Conservation (phyloP, 2,797 vertebrate genomes). For the Dipus sagitta region DNA sequence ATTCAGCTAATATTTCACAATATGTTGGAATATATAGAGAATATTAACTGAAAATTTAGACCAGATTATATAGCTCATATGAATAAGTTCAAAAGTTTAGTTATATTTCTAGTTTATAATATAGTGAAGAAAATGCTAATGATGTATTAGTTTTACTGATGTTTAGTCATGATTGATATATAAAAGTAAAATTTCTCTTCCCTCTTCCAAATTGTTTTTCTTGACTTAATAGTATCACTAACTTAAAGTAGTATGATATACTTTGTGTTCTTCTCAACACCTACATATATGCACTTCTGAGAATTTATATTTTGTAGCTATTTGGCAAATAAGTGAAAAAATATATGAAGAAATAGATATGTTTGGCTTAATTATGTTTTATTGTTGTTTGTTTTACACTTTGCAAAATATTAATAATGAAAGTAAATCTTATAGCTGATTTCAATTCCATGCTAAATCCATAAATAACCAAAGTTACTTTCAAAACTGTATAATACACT, state of each 20-base stretch:
- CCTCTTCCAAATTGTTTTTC: background rate
- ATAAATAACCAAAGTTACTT: slow-evolving; percentile 4
- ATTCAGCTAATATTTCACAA: background rate
- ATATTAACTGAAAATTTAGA: slow-evolving; percentile 22
- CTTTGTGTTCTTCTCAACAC: background rate
- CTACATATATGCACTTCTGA: background rate
- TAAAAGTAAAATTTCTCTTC: background rate
- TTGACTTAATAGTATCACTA: slow-evolving; percentile 10
- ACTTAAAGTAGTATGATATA: background rate
- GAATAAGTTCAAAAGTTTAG: slow-evolving; percentile 20
- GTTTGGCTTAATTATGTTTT: background rate
- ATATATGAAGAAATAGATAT: background rate
- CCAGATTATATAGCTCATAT: slow-evolving; percentile 18
- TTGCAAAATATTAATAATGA: background rate
- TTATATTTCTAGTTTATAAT: slow-evolving; percentile 1
- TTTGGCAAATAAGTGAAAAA: slow-evolving; percentile 33
- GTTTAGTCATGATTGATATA: slow-evolving; percentile 13
- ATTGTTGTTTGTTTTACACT: background rate
- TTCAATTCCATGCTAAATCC: slow-evolving; percentile 40
- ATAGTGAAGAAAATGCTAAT: slow-evolving; percentile 10
- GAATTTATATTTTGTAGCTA: background rate
- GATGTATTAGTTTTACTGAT: background rate
- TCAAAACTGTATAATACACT: background rate
- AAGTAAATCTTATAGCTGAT: background rate
- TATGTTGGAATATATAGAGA: background rate